Conservation (phyloP, 2,797 vertebrate genomes). For the Acrocephalus scirpaceus region DNA sequence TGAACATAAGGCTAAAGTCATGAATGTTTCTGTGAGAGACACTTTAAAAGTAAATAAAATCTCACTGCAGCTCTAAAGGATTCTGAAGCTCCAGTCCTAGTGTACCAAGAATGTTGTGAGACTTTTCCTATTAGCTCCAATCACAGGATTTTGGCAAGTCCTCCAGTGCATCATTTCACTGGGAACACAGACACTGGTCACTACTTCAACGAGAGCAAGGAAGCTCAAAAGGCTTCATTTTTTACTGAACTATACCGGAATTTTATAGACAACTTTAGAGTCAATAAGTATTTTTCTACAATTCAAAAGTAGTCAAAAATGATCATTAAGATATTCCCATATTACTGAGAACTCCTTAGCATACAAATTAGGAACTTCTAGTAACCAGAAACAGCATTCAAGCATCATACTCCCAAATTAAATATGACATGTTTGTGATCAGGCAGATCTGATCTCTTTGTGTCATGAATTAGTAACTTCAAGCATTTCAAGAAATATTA, state of each 20-base stretch:
- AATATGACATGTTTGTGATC: background rate
- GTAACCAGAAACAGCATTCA: too few relatives aligned
- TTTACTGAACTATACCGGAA: background rate
- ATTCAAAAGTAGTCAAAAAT: background rate
- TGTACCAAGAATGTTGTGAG: background rate
- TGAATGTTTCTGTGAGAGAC: background rate
- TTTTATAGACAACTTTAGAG: background rate
- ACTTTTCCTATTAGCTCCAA: background rate
- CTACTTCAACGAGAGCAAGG: background rate
- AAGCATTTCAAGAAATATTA: background rate
- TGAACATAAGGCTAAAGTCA: background rate
- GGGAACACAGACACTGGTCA: background rate
- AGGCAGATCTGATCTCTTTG: background rate
- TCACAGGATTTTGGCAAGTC: background rate
- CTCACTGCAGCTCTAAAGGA: background rate
- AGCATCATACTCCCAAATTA: background rate
- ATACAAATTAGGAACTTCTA: background rate
- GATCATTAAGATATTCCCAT: background rate
- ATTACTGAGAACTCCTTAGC: background rate
- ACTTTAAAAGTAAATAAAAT: background rate
- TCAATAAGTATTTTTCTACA: background rate
- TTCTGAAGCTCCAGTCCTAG: background rate
- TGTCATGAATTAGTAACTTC: background rate
- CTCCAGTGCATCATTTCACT: background rate
- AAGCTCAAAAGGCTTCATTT: background rate